These are phyloP conservation scores for Capitulum mitella DNA, from an alignment of 2,888 invertebrate species.

Conservation along the genomic window DNA sequence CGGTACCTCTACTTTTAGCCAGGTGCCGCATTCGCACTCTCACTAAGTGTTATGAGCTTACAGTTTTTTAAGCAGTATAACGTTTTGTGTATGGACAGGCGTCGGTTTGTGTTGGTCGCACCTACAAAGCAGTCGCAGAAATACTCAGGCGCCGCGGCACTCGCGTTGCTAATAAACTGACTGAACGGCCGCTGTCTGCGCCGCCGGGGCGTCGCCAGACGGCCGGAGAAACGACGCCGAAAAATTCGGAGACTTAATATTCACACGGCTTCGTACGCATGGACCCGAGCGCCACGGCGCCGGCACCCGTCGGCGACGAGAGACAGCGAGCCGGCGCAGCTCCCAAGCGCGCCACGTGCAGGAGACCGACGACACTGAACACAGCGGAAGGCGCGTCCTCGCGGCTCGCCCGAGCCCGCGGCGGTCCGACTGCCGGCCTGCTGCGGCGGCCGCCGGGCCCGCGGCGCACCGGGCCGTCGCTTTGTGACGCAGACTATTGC, in stretches of 20 bases:
- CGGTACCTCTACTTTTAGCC: not conserved
- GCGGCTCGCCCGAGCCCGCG: too few species aligned
- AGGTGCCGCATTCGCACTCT: too few species aligned
- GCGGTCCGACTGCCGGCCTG: too few species aligned
- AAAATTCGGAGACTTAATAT: too few species aligned
- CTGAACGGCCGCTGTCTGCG: not conserved
- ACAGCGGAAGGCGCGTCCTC: too few species aligned
- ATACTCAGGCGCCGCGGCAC: not conserved
- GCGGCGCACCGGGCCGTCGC: not conserved
- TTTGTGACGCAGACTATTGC: not conserved
- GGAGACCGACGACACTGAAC: not conserved
- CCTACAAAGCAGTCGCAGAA: not conserved
- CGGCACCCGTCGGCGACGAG: too few species aligned
- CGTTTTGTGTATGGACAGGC: not conserved
- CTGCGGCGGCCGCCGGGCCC: too few species aligned
- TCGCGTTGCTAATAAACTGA: not conserved
- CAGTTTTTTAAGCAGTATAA: slow-evolving; percentile 8
- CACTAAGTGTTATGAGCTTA: slow-evolving; percentile 8
- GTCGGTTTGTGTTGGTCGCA: not conserved
- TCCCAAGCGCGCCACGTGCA: not conserved
- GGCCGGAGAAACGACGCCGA: too few species aligned
- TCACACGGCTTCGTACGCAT: too few species aligned
- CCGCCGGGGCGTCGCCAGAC: too few species aligned
- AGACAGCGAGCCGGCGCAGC: too few species aligned
- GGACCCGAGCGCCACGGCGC: too few species aligned